Base-by-base conservation (phyloP, 2,888 invertebrate genomes). In the Agriotes lineatus region DNA sequence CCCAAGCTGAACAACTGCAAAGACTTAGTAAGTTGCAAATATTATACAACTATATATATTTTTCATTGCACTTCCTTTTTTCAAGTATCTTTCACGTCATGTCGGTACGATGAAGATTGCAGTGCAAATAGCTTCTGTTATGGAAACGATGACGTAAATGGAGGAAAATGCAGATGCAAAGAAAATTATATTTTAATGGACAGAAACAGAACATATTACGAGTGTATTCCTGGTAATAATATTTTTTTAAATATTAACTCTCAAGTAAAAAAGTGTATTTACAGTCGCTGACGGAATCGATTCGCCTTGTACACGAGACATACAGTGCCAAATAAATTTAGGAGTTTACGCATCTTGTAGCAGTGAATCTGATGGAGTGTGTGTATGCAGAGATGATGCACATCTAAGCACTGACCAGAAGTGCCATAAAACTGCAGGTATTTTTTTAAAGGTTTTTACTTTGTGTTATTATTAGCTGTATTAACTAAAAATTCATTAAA, bases 101-200 rank as follows among this genome's bases (percentile, higher is more conserved):
- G 83, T 67, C 52, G 69, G 2, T 54, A 72, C 7, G 83, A 83
- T 68, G 63, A 18, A 10, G 80, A 82, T 62, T 83, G 83, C 64
- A 65, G 64, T 3, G 75, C 75, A 62, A 80, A 82, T 72, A 80
- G 82, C n/a, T 82, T 82, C 68, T 83, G 83, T 72, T 79, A 72
- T 39, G 80, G 77, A 7, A 83, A 82, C 67, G 80, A 82, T 69
- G 72, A 71, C 25, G 22, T 35, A 5, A 71, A 72, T 35, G 70
- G 33, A 76, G 83, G 83, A 42, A 70, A 73, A 35, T 86, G 86
- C 69, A 80, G 82, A 68, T 86, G 86, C 76, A 80, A 80, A 72
- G 77, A 80, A 1, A 78, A 81, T 48, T 84, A 81, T 64, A 81
- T 82, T 67, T 82, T 84, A 22, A 76, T 83, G 25, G 79, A 80